phyloP scores from a whole-genome alignment of 2,113 vertebrate genomes.

The Amazona guildingii region DNA sequence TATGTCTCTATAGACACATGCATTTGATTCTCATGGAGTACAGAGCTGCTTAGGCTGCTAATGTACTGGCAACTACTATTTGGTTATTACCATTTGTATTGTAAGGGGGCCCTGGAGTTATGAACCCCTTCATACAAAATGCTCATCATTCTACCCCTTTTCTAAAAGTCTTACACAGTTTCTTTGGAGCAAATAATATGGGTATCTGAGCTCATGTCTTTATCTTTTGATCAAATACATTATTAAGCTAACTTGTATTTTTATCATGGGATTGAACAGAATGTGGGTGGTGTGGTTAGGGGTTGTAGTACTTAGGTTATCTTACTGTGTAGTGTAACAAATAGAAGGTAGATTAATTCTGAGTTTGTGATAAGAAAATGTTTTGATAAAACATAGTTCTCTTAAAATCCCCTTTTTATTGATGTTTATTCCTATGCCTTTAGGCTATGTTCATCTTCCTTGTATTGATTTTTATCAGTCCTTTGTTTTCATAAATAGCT shows the following conservation, averaged over 20 bases:
- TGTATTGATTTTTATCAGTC: background rate
- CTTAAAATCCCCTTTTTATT: background rate
- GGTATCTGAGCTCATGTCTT: background rate
- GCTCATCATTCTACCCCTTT: background rate
- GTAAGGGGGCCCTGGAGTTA: background rate
- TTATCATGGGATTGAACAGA: background rate
- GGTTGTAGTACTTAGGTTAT: accelerated
- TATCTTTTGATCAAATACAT: background rate
- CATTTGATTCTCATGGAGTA: background rate
- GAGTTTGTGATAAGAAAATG: background rate
- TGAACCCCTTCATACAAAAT: background rate
- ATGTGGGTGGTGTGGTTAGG: background rate
- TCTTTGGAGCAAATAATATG: background rate
- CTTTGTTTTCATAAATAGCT: background rate
- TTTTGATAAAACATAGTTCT: background rate
- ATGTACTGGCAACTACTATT: background rate
- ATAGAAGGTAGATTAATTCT: background rate
- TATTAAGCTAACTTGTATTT: background rate
- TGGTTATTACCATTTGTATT: background rate
- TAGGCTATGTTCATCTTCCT: background rate
- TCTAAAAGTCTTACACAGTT: background rate
- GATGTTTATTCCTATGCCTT: background rate
- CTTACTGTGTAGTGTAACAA: background rate
- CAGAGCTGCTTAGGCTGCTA: background rate
- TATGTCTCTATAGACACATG: background rate